These are phyloP conservation scores for Danio kyathit DNA, from an alignment of 2,797 vertebrate genomes.

Conservation along the genomic window DNA sequence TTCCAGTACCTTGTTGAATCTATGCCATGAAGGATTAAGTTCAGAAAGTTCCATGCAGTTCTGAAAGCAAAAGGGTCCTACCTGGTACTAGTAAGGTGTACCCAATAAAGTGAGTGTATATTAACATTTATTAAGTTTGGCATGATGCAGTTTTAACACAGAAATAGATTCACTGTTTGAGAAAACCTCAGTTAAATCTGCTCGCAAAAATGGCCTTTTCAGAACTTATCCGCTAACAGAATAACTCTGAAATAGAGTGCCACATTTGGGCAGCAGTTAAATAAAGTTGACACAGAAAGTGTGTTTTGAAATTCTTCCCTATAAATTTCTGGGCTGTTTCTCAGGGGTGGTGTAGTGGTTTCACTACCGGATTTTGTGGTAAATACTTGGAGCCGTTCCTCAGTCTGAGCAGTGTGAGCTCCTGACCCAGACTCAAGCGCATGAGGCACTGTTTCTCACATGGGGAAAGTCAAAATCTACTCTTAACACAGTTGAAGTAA, in stretches of 20 bases:
- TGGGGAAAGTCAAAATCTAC: constrained; percentile 9
- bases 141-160: neutral
- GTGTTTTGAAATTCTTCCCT: neutral
- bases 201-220: neutral
- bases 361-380: constrained; percentile 53
- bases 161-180: neutral
- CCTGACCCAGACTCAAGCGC: constrained; percentile 44
- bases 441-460: constrained; percentile 29
- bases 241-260: neutral
- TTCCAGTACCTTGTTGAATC: too few relatives aligned
- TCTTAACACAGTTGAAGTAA: neutral
- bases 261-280: neutral
- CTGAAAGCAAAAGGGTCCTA: too few relatives aligned
- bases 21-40: too few relatives aligned
- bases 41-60: too few relatives aligned
- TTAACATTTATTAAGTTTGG: neutral
- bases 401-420: constrained; percentile 39
- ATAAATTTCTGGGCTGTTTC: constrained; percentile 9
- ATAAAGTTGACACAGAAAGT: neutral
- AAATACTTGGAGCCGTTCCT: constrained; percentile 51
- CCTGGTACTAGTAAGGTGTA: too few relatives aligned
- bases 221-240: neutral
- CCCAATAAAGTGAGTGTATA: neutral
- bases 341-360: constrained; percentile 41
- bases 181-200: neutral